Base-by-base conservation (phyloP, 2,113 vertebrate species). In the Agapornis roseicollis region DNA sequence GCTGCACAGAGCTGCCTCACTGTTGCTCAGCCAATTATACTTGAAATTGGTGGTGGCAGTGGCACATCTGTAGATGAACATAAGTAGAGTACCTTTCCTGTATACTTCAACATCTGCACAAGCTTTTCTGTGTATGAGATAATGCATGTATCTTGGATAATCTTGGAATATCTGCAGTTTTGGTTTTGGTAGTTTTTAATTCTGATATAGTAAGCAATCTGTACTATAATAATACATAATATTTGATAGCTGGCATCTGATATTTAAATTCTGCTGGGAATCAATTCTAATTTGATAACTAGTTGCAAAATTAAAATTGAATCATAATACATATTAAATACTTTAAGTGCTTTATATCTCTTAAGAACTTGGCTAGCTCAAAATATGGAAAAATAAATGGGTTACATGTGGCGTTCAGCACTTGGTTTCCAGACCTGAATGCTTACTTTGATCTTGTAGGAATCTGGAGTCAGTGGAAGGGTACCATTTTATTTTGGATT, bases 1-100 rank as follows among this genome's bases (percentile, higher is more conserved):
- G 61, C 92, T 64, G 96, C 74, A 31, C 94, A 95, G 91, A 97
- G 97, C 88, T 97, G 94, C 66, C 93, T 98, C 0, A 17, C 97
- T 94, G 69, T 70, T 97, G 97, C 97, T 96, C 95, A 92, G 85
- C 91, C 92, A 91, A 33, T 96, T 90, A 66, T 55, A 84, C 72
- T 53, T 60, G 91, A 90, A 80, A 60, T 73, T 0, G 1, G 20
- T 24, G 85, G 90, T 27, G 89, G 85, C 28, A 83, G 84, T 17
- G 88, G 88, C 64, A 16, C 50, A 44, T 84, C 89, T 81, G 70
- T 91, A 74, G 93, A 91, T 69, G 64, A 93, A 60, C 93, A 82
- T 72, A 33, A 33, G 53, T 20, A 33, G 53, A 55, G 29, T 31
- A 55, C 18, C 18, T 33, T 55, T 55, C 53, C 53, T 33, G 53